Evolutionary conservation across 2,113 vertebrate species (phyloP).

Genomic region (Nansenia antarctica): DNA sequence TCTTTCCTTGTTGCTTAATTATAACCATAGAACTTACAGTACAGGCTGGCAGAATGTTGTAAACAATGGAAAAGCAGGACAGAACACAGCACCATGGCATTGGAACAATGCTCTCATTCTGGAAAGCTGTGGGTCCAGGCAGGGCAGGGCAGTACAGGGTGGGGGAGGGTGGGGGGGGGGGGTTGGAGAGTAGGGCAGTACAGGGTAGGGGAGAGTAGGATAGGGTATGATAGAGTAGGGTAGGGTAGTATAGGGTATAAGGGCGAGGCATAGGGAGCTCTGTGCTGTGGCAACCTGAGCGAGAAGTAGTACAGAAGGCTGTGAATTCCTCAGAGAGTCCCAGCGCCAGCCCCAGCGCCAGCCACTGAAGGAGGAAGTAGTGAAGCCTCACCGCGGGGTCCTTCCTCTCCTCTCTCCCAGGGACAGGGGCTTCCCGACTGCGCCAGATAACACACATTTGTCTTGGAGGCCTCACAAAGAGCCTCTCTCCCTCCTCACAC

Average conservation of each 20-base stretch:
- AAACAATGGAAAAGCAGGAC: conserved; percentile 56
- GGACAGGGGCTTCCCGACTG: conserved; percentile 49
- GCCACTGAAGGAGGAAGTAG: not conserved
- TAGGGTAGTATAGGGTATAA: not conserved
- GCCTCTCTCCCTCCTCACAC: conserved; percentile 34
- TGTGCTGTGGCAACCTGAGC: not conserved
- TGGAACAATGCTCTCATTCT: conserved; percentile 32
- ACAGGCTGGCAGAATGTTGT: not conserved
- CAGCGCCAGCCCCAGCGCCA: not conserved
- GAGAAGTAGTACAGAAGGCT: not conserved
- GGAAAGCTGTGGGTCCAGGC: conserved; percentile 8
- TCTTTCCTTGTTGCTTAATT: conserved; percentile 36
- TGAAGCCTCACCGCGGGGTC: conserved; percentile 44
- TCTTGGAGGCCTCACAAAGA: conserved; percentile 70
- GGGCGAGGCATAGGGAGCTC: not conserved
- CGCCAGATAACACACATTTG: conserved; percentile 64
- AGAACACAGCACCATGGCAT: conserved; percentile 30
- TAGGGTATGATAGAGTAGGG: not conserved
- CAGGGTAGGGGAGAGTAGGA: not conserved
- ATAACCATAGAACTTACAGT: conserved; percentile 32
- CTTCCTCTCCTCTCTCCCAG: conserved; percentile 58
- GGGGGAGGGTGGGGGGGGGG: conserved; percentile 8
- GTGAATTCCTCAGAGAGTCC: not conserved
- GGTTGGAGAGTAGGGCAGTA: not conserved
- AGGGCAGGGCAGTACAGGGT: conserved; percentile 5